These are phyloP conservation scores for Apostichopus parvimensis DNA, from an alignment of 35 echinoderm and acorn worm species.

Conservation along the genomic window DNA sequence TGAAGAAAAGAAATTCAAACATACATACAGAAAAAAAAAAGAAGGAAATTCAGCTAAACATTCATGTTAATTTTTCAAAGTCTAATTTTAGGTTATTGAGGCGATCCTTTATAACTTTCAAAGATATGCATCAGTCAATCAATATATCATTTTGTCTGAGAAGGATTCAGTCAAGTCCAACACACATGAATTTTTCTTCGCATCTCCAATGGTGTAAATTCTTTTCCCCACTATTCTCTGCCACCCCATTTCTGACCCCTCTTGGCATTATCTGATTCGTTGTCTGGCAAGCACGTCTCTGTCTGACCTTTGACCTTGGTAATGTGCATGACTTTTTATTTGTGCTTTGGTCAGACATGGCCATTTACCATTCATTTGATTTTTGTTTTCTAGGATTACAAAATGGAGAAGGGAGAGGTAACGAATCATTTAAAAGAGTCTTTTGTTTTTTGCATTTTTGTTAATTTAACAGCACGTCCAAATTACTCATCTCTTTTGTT, in stretches of 20 bases:
- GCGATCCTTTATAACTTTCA: no score
- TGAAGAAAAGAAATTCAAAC: no score
- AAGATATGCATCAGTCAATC: no score
- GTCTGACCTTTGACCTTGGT: conserved; percentile 1
- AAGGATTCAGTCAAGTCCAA: no score
- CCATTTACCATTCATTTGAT: conserved; percentile 31
- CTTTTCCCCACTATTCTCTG: neutral
- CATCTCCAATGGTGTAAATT: neutral
- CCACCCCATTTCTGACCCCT: neutral
- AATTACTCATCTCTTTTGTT: neutral
- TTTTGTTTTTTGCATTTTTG: neutral
- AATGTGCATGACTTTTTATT: conserved; percentile 1
- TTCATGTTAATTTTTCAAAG: no score
- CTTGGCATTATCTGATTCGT: neutral
- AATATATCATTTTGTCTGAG: no score
- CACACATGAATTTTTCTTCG: no score
- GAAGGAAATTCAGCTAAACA: no score
- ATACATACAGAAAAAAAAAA: no score
- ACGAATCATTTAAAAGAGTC: neutral
- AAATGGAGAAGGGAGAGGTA: conserved; percentile 98
- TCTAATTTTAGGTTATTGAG: no score
- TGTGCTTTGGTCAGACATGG: conserved; percentile 16
- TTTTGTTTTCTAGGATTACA: conserved; percentile 79
- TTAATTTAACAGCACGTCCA: neutral
- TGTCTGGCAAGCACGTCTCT: neutral